Conservation (phyloP, 2,797 vertebrate species). For the Carduelis carduelis region DNA sequence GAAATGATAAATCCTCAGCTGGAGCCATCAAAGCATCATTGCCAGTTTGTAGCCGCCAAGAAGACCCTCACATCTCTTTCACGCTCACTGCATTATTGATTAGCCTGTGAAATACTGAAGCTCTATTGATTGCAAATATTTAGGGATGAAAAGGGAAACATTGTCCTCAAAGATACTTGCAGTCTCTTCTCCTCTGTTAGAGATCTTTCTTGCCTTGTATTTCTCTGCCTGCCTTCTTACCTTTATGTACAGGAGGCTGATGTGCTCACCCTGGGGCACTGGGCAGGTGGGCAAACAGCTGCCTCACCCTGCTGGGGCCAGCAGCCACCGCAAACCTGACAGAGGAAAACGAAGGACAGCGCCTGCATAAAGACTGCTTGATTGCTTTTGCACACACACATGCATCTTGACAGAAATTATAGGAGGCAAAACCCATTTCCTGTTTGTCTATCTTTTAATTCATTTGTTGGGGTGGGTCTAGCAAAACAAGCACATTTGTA, state of each 20-base stretch:
- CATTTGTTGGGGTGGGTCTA: not conserved
- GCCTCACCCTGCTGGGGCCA: not conserved
- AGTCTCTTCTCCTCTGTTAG: not conserved
- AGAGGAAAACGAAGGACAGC: not conserved
- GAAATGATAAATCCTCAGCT: constrained; percentile 28
- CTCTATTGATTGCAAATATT: constrained; percentile 58
- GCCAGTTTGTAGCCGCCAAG: not conserved
- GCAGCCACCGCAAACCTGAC: not conserved
- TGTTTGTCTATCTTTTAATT: not conserved
- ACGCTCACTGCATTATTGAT: constrained; percentile 58
- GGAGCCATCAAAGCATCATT: constrained; percentile 42
- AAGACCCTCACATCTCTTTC: constrained; percentile 43
- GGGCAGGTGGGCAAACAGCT: not conserved
- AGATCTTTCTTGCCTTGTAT: not conserved
- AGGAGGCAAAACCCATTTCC: not conserved
- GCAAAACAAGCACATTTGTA: not conserved
- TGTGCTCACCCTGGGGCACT: not conserved
- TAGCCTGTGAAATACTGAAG: constrained; percentile 23
- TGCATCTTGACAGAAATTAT: not conserved
- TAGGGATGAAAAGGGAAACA: constrained; percentile 42
- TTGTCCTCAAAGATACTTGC: not conserved
- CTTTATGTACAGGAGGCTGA: not conserved
- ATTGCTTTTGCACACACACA: not conserved
- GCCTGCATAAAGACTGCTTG: not conserved
- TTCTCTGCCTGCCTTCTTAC: not conserved